These are phyloP conservation scores for Heliocidaris erythrogramma DNA, from an alignment of 35 echinoderm and acorn worm genomes.

Conservation along the genomic window DNA sequence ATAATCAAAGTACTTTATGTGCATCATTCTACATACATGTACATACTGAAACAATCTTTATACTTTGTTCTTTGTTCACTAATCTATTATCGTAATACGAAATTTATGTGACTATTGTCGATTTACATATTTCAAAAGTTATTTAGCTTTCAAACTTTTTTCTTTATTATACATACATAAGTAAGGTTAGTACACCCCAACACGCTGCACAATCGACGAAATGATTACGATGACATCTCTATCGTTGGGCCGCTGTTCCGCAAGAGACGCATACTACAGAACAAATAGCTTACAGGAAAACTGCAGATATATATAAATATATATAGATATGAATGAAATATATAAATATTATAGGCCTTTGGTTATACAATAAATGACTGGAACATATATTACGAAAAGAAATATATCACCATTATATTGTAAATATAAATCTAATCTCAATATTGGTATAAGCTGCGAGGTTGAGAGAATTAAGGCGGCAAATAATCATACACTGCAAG, in stretches of 20 bases:
- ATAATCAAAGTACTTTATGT: no score
- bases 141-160: not conserved
- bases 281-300: conserved; percentile 1
- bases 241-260: not conserved
- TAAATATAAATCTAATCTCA: not conserved
- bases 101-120: no score
- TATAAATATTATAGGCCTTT: not conserved
- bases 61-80: no score
- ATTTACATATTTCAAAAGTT: no score
- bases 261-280: not conserved
- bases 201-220: not conserved
- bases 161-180: not conserved
- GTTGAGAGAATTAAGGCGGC: not conserved
- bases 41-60: no score
- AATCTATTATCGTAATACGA: no score
- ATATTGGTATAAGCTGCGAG: not conserved
- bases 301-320: not conserved
- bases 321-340: not conserved
- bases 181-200: not conserved
- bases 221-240: not conserved
- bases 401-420: not conserved
- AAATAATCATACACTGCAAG: conserved; percentile 5
- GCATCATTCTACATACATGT: no score
- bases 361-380: not conserved
- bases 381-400: conserved; percentile 1